Conservation (phyloP, 2,113 vertebrate genomes). For the Mesitornis unicolor region DNA sequence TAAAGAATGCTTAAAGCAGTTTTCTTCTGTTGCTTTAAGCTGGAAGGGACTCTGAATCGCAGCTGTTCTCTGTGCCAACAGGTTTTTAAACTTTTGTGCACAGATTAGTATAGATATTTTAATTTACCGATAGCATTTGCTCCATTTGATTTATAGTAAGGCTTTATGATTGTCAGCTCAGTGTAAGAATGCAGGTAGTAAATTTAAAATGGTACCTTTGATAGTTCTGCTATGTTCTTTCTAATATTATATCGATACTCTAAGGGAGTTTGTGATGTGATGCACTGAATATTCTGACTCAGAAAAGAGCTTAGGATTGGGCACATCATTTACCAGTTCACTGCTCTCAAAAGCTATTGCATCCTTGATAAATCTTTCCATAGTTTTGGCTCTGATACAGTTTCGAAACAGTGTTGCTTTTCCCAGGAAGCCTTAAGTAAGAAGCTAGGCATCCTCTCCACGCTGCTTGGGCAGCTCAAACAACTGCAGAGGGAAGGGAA, state of each 20-base stretch:
- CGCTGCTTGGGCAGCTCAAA: background rate
- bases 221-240: background rate
- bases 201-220: background rate
- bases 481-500: background rate
- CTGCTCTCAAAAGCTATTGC: background rate
- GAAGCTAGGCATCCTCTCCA: background rate
- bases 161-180: background rate
- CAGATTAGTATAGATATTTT: background rate
- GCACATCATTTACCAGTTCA: background rate
- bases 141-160: background rate
- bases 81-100: background rate
- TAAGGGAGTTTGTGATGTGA: background rate
- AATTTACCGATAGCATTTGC: background rate
- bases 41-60: background rate
- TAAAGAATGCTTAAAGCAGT: background rate
- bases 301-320: background rate
- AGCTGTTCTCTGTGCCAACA: background rate
- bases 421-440: background rate
- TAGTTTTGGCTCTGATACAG: background rate
- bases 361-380: background rate
- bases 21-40: background rate
- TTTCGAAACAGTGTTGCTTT: background rate
- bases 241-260: background rate
- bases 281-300: background rate
- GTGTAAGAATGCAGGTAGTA: background rate